Base-by-base conservation (phyloP, 2,888 invertebrate species). In the Sturmia bella region DNA sequence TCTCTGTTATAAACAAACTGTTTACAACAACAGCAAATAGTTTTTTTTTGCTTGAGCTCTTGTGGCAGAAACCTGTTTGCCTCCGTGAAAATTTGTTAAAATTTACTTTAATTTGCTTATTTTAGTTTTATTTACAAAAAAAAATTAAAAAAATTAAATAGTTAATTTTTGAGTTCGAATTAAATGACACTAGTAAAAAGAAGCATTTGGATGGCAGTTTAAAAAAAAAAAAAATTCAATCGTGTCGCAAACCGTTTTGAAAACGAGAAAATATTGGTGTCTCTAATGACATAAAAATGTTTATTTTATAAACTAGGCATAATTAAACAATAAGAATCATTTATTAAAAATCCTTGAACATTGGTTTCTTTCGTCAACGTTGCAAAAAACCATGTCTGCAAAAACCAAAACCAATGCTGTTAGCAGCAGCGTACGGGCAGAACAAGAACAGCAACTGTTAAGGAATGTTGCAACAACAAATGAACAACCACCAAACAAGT, bases 401-500 rank as follows among this genome's bases (percentile, higher is more conserved):
- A 41, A 2, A 13, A 41, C 37, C 45, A 50, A 15, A 19, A 73
- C 37, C 54, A 41, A 32, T 59, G 21, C 32, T 7, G 1, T 7
- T 11, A 39, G 52, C n/a, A 24, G 19, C 59, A 54, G 52, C 24
- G 13, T 9, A 3, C 39, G 48, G 15, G 21, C 64, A 43, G 21
- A 48, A 24, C 12, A 43, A 48, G 69, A 45, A 68, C 43, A 68
- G 56, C 63, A 73, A 32, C n/a, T 52, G 57, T 70, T 57, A n/a
- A 75, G 64, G 64, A 70, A 80, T 75, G 70, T 24, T 50, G 3
- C 77, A 70, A 63, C 74, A 68, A 48, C 73, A 32, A 59, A 1
- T 41, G 17, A 56, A 52, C 64, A 75, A 57, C 70, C 69, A 66
- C 64, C 41, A 80, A 80, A 80, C 80, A 59, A 80, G 80, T 80